Percentiles rank a stretch among this genome's conserved stretches.
Evolutionary conservation across 1,140 invertebrate species (phyloP).

Genomic region (Cecropterus lyciades): DNA sequence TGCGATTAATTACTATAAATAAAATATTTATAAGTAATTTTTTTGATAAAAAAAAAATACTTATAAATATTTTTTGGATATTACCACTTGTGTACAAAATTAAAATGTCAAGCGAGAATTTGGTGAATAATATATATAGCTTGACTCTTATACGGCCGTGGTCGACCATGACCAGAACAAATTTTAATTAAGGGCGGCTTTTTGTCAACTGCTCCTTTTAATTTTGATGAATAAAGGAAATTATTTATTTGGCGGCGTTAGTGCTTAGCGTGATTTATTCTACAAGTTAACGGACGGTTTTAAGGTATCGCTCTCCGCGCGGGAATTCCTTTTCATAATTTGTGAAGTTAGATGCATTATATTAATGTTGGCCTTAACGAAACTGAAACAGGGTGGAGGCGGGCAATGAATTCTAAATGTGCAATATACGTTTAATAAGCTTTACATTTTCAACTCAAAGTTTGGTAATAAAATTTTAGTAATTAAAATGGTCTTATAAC

Average conservation of each 20-base stretch:
- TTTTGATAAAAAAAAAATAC: no score
- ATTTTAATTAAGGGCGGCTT: conserved; percentile 74
- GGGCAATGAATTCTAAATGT: conserved; percentile 3
- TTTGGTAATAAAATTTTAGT: conserved; percentile 1
- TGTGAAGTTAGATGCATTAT: conserved; percentile 16
- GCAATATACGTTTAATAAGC: conserved; percentile 5
- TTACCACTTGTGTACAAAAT: no score
- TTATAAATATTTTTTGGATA: no score
- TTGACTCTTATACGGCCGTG: not conserved
- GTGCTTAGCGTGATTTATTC: conserved; percentile 75
- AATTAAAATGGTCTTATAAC: conserved; percentile 11
- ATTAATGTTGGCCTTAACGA: conserved; percentile 4
- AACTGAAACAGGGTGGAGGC: not conserved
- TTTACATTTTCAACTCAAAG: not conserved
- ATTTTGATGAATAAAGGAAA: conserved; percentile 84
- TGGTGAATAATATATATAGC: not conserved
- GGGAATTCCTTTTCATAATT: conserved; percentile 64
- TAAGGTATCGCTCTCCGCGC: conserved; percentile 55
- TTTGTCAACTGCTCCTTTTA: conserved; percentile 81
- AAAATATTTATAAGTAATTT: no score
- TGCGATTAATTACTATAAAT: no score
- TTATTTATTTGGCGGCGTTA: conserved; percentile 78
- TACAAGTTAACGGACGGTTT: conserved; percentile 66
- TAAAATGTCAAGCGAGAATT: not conserved
- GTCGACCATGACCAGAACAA: conserved; percentile 57